These are phyloP conservation scores for Idaea dimidiata DNA, from an alignment of 2,888 invertebrate species.

Conservation along the genomic window DNA sequence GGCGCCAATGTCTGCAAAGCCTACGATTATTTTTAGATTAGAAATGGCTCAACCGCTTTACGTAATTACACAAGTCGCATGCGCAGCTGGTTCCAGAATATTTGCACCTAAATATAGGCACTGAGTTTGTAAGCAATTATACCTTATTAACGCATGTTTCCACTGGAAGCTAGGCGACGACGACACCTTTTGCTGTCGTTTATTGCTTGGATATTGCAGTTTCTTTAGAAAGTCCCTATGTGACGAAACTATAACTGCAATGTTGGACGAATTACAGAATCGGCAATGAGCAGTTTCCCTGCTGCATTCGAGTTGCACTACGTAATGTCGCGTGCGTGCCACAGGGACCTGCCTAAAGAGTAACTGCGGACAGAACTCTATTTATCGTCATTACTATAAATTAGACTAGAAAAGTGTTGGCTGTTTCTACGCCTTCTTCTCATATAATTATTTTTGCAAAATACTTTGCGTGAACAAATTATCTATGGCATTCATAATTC, in stretches of 20 bases:
- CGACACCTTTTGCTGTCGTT: conserved; percentile 55
- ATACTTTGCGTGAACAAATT: conserved; percentile 24
- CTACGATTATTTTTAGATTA: conserved; percentile 82
- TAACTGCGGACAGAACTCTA: conserved; percentile 32
- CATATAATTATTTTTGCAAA: conserved; percentile 35
- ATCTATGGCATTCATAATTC: conserved; percentile 20
- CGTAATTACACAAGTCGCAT: conserved; percentile 78
- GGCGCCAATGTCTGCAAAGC: conserved; percentile 75
- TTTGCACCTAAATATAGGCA: conserved; percentile 78
- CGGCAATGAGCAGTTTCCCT: conserved; percentile 55
- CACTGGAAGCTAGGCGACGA: conserved; percentile 62
- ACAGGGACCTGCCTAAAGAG: conserved; percentile 50
- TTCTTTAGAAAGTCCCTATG: conserved; percentile 77
- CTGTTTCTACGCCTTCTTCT: conserved; percentile 36
- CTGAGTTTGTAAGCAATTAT: conserved; percentile 75
- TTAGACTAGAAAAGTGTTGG: conserved; percentile 51
- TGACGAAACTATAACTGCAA: conserved; percentile 72
- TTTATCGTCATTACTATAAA: conserved; percentile 46
- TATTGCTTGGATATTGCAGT: conserved; percentile 60
- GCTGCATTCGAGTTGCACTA: conserved; percentile 46
- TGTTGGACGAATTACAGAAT: conserved; percentile 65
- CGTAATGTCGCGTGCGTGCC: conserved; percentile 72
- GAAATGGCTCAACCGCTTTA: conserved; percentile 81
- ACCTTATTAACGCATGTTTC: conserved; percentile 79
- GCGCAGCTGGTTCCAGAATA: conserved; percentile 75